These are phyloP conservation scores for Parazoanthus atlanticus DNA, from an alignment of 92 coral and sea anemone species.

Conservation along the genomic window DNA sequence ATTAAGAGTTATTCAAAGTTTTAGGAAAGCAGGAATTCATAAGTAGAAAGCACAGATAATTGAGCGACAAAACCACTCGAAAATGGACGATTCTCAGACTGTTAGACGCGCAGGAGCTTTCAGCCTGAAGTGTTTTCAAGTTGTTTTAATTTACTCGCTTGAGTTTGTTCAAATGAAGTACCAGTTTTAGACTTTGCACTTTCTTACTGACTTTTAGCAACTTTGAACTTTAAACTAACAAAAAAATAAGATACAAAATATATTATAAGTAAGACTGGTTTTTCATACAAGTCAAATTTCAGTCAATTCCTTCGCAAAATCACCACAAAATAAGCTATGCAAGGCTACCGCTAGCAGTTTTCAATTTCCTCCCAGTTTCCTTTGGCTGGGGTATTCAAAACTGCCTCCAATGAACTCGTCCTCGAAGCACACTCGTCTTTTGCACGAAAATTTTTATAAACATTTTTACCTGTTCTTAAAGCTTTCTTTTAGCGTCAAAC, in stretches of 20 bases:
- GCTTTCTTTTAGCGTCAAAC: neutral
- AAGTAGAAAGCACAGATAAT: neutral
- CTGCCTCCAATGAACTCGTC: neutral
- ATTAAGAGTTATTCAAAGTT: neutral
- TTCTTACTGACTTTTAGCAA: no score
- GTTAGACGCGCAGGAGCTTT: neutral
- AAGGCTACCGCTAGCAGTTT: neutral
- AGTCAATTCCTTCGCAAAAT: neutral
- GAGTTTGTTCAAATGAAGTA: neutral
- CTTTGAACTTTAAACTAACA: neutral
- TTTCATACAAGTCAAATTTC: neutral
- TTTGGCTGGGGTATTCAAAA: neutral
- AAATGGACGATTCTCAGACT: neutral
- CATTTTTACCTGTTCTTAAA: neutral
- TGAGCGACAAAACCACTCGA: conserved; percentile 7
- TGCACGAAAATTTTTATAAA: neutral
- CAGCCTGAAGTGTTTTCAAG: neutral
- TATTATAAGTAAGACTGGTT: neutral
- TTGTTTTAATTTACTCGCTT: conserved; percentile 5
- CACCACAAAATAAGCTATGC: neutral
- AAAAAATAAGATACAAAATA: neutral
- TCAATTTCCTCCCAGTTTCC: neutral
- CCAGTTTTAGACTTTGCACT: no score
- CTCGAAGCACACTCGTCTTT: neutral
- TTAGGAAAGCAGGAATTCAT: neutral